Percentiles rank a stretch among this genome's conserved stretches.
phyloP scores from a whole-genome alignment of 1,140 invertebrate genomes.

The Mamestra configurata region DNA sequence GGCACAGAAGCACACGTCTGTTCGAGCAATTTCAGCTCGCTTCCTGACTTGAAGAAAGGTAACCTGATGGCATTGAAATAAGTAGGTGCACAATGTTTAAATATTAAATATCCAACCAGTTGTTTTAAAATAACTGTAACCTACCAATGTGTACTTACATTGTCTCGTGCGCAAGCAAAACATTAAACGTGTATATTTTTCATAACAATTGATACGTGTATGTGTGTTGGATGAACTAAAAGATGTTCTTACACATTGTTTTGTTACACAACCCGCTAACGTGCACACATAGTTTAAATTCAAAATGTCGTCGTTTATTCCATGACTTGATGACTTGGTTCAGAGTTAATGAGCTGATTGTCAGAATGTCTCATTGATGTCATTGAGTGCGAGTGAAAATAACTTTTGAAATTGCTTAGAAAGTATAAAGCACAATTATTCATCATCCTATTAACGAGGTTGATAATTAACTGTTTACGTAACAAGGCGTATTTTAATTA shows the following conservation, averaged over 20 bases:
- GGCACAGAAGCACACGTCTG: background rate
- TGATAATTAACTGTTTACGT: slow-evolving; percentile 43
- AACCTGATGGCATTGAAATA: slow-evolving; percentile 34
- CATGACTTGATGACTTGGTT: background rate
- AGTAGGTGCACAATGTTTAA: background rate
- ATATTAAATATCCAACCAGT: slow-evolving; percentile 31
- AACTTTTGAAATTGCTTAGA: slow-evolving; percentile 41
- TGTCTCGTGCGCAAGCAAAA: slow-evolving; percentile 21
- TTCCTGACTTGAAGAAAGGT: slow-evolving; percentile 32
- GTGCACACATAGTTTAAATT: background rate
- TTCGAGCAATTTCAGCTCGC: slow-evolving; percentile 2
- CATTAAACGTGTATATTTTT: slow-evolving; percentile 26
- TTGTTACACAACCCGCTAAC: background rate
- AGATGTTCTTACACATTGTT: slow-evolving; percentile 26
- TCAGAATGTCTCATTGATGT: slow-evolving; percentile 41
- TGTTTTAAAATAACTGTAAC: slow-evolving; percentile 29
- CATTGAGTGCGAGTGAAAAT: slow-evolving; percentile 37
- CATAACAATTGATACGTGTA: background rate
- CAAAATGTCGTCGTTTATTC: background rate
- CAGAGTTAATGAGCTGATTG: slow-evolving; percentile 28
- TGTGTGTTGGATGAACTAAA: background rate
- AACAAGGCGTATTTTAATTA: slow-evolving; percentile 44
- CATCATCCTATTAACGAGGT: slow-evolving; percentile 30
- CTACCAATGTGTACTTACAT: background rate
- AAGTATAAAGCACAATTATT: slow-evolving; percentile 45